These are phyloP conservation scores for Gibbula magus DNA, from an alignment of 2,888 invertebrate genomes.

Conservation along the genomic window DNA sequence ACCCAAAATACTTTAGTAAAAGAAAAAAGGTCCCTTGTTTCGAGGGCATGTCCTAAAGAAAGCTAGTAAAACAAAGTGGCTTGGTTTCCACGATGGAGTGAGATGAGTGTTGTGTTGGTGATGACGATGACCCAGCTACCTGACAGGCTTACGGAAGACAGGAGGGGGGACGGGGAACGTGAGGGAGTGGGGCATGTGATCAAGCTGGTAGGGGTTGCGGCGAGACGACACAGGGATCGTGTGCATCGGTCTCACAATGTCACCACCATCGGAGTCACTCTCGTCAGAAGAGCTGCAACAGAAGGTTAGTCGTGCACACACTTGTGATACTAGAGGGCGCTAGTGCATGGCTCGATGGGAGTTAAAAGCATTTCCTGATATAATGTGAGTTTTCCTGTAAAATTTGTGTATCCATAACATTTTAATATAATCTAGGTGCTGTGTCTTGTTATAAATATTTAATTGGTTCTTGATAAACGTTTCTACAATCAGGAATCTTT, in stretches of 20 bases:
- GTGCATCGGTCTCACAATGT: not conserved
- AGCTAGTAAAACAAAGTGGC: too few species aligned
- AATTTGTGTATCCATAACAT: too few species aligned
- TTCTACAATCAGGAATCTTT: too few species aligned
- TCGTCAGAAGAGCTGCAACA: slow-evolving; percentile 27
- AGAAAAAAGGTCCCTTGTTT: too few species aligned
- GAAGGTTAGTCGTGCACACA: not conserved
- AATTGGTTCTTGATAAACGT: too few species aligned
- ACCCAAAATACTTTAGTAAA: too few species aligned
- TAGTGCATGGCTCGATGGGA: not conserved
- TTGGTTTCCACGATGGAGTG: too few species aligned
- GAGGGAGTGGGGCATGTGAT: slow-evolving; percentile 30
- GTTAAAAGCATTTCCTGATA: not conserved
- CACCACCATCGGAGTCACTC: slow-evolving; percentile 23
- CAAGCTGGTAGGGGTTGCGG: slow-evolving; percentile 40
- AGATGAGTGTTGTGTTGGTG: too few species aligned
- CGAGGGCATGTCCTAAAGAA: too few species aligned
- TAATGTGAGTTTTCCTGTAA: too few species aligned
- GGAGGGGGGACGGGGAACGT: slow-evolving; percentile 36
- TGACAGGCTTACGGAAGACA: slow-evolving; percentile 7
- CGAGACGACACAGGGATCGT: slow-evolving; percentile 34
- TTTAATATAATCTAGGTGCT: too few species aligned
- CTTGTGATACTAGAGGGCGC: not conserved
- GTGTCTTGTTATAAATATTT: too few species aligned
- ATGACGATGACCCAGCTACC: not conserved